These are phyloP conservation scores for Melanaphis sacchari DNA, from an alignment of 1,140 invertebrate species.

Conservation along the genomic window DNA sequence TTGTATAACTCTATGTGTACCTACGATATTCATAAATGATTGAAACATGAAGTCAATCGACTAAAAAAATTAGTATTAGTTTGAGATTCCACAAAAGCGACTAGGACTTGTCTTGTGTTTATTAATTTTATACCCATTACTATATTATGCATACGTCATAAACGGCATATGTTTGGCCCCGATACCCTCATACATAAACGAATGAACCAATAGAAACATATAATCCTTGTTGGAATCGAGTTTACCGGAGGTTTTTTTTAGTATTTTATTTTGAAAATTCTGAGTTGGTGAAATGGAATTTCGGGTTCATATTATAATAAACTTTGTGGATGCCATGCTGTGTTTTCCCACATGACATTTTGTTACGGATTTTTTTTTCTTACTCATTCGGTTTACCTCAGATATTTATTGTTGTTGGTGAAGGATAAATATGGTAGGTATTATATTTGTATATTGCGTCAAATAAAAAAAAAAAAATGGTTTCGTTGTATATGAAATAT, in stretches of 20 bases:
- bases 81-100: neutral
- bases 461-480: constrained; percentile 1
- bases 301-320: constrained; percentile 25
- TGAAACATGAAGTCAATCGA: neutral
- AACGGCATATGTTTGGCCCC: too few species aligned
- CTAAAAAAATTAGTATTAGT: neutral
- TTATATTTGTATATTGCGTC: neutral
- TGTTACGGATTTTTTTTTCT: constrained; percentile 10
- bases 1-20: neutral
- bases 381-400: neutral
- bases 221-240: neutral
- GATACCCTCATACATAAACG: neutral
- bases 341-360: constrained; percentile 28
- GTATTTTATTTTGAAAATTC: neutral
- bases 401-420: constrained; percentile 7
- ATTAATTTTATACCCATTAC: neutral
- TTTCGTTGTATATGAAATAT: neutral
- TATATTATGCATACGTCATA: neutral
- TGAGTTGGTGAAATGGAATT: neutral
- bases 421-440: constrained; percentile 23
- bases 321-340: neutral
- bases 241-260: neutral
- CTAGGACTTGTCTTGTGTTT: neutral
- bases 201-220: neutral
- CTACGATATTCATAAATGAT: neutral